These are phyloP conservation scores for Mohoua ochrocephala DNA, from an alignment of 2,113 vertebrate species.

Conservation along the genomic window DNA sequence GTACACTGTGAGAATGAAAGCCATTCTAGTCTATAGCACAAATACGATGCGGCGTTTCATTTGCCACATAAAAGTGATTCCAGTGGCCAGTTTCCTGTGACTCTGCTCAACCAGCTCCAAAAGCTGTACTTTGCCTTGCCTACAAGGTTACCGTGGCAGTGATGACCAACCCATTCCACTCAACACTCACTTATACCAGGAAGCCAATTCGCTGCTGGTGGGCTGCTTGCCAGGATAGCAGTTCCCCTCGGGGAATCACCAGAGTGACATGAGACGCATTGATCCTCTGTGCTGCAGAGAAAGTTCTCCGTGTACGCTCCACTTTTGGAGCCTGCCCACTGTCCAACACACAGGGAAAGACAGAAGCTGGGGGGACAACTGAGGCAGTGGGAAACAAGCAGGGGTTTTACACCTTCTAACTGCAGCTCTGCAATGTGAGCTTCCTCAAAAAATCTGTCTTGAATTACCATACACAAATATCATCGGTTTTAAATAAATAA, in stretches of 20 bases:
- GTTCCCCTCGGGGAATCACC: not conserved
- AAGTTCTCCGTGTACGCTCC: fast-evolving
- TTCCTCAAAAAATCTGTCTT: not conserved
- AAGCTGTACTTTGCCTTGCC: not conserved
- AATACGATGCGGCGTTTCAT: not conserved
- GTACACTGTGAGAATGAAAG: not conserved
- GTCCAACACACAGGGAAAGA: not conserved
- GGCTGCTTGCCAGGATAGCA: not conserved
- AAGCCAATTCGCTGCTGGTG: slow-evolving; percentile 2
- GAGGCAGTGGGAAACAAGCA: not conserved
- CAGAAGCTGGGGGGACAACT: not conserved
- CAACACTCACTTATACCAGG: not conserved
- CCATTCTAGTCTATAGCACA: not conserved
- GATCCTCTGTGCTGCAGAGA: not conserved
- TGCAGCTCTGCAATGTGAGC: not conserved
- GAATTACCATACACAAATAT: not conserved
- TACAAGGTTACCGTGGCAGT: not conserved
- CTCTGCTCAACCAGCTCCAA: not conserved
- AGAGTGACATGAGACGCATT: not conserved
- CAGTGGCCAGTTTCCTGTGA: slow-evolving; percentile 1
- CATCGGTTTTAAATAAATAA: not conserved
- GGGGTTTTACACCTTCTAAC: not conserved
- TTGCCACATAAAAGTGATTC: not conserved
- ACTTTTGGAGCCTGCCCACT: not conserved
- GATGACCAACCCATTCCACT: not conserved